Evolutionary conservation across 2,797 vertebrate genomes (phyloP), one percentile per base, ranked within the genome.

Genomic region (Emys orbicularis): DNA sequence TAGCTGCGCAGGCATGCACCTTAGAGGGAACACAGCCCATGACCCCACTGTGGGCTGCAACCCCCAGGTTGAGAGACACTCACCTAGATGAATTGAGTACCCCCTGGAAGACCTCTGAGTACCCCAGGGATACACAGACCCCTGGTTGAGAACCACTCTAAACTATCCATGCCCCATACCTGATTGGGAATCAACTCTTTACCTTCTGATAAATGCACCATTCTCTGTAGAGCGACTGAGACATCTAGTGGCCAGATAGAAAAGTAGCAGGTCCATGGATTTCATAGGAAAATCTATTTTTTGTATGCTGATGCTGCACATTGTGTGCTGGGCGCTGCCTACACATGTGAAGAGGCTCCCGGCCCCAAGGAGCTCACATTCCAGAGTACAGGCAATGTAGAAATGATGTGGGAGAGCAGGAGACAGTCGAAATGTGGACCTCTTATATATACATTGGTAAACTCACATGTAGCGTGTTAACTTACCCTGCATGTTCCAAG

Each of bases 191-290:
- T 44, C 54, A 65, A 34, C 25, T 16, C 53, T 81, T 29, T 44
- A 53, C 47, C 34, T 25, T 47, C 72, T 23, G 49, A 49, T 61
- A 89, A 86, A 54, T 52, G 34, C 74, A 47, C 65, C 19, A 8
- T 77, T 49, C 80, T 76, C 83, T n/a, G 54, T 79, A 90, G 96
- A 83, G 84, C 25, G 29, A 86, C 93, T 96, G 93, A 95, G 97
- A 96, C 97, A 95, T 85, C 97, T 97, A 97, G 95, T 12, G 97
- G 95, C 87, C 86, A 34, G 92, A 90, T 52, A 72, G 44, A 53
- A 92, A 12, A n/a, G 29, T n/a, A 77, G 86, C 87, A 25, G 74
- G 72, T 74, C 44, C 68, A 29, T 49, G 12, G 44, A 49, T 77
- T 74, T 74, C 10, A 77, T 49, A 18, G 44, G 44, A 77, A 77